Conservation (phyloP, 2,113 vertebrate genomes). For the Felis catus region F.catus_Fca126_mat1.0 CM031417.1:12890001-12890500, state of each 20-base stretch:
- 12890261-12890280: background rate
- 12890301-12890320: background rate
- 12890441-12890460: background rate
- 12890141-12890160: background rate
- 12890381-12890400: background rate
- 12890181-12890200: background rate
- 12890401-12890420: conserved; percentile 23
- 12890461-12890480: conserved; percentile 47
- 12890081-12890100: background rate
- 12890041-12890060: background rate
- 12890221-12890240: background rate
- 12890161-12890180: background rate
- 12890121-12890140: background rate
- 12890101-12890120: background rate
- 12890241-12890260: background rate
- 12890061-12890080: background rate
- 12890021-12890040: no score
- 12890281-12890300: background rate
- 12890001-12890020: no score
- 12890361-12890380: background rate
- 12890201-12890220: background rate
- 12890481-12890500: conserved; percentile 75
- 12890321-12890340: background rate
- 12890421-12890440: background rate
- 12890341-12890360: background rate